Evolutionary conservation across 1,140 invertebrate species (phyloP), one percentile per base, ranked within the genome.

Genomic region (Drosophila guanche): DNA sequence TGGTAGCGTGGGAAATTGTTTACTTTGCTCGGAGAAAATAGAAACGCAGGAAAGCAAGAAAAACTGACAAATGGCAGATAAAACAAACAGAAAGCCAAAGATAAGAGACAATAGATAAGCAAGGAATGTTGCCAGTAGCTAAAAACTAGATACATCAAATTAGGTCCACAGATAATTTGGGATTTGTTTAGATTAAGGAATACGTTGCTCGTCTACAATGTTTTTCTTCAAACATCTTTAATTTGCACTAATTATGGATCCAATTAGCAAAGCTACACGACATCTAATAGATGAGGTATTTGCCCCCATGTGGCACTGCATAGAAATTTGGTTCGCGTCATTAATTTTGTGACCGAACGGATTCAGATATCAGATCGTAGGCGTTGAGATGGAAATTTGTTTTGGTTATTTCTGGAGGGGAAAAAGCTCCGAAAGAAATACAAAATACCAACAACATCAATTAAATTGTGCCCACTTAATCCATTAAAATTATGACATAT

Each of bases 1-100:
- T 76, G 63, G 55, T 29, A 88, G 81, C 81, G 81, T 86, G 81
- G 81, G 81, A 86, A 88, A 86, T 71, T 86, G 56, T 77, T 78
- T 65, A 71, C 73, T 65, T 65, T 29, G 27, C 42, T 52, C 56
- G 16, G 50, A 33, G 41, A 47, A 41, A 33, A 40, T 23, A 29
- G 20, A 23, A 43, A 3, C 10, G 33, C 10, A 12, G 33, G 42
- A 69, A 52, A 37, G 50, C 14, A 46, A 78, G 57, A 70, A 52
- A 66, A 66, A 33, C 51, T 37, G 43, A 74, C 62, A 75, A 58
- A 60, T 47, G 53, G 40, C 63, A 69, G 76, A 76, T 67, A 67
- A 42, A 53, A 29, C 3, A 46, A 16, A 37, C 16, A 14, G 8
- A 40, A 52, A 20, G 29, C 12, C 23, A 22, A 2, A 50, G 48